Base-by-base conservation (phyloP, 2,888 invertebrate genomes). In the Nephrotoma appendiculata region DNA sequence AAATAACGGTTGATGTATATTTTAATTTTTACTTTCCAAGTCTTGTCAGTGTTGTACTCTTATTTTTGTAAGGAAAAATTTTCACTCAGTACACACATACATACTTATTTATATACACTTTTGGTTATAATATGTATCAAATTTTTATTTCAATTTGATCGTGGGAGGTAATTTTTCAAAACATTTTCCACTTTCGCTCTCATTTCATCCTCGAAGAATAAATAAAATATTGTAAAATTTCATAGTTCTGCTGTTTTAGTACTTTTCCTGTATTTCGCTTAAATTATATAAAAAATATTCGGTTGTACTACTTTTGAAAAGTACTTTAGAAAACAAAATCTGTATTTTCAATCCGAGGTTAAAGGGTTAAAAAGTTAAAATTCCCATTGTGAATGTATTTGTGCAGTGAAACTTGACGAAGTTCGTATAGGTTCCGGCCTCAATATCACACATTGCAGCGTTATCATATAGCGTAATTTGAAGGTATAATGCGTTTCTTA, bases 81-180 rank as follows among this genome's bases (percentile, higher is more conserved):
- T 57, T 57, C 15, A 15, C 52, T 31, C 31, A 5, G 9, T 71
- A 71, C 71, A 31, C 19, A 71, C 71, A 71, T 19, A 19, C 71
- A 31, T 71, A 31, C 31, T 31, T 31, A 31, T 31, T 31, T 31
- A 31, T 31, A 31, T 31, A 31, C 2, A 31, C 31, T 2, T 2
- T 31, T 31, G 31, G 31, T 31, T 31, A 31, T 31, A 31, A 31
- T 31, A 31, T 71, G 9, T 31, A 31, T 52, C 15, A 52, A 52
- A 52, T 42, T 84, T 84, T 84, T 84, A 84, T 84, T 84, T 42
- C 43, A 84, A 6, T 84, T 84, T 84, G 84, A 84, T 84, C 84
- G 84, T 84, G 42, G 84, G 84, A 42, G 84, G 42, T 84, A 84
- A 84, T 42, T 84, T 84, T 42, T 84, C 15, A 42, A 84, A 42